phyloP scores from a whole-genome alignment of 2,888 invertebrate species.

The Agelastica alni region DNA sequence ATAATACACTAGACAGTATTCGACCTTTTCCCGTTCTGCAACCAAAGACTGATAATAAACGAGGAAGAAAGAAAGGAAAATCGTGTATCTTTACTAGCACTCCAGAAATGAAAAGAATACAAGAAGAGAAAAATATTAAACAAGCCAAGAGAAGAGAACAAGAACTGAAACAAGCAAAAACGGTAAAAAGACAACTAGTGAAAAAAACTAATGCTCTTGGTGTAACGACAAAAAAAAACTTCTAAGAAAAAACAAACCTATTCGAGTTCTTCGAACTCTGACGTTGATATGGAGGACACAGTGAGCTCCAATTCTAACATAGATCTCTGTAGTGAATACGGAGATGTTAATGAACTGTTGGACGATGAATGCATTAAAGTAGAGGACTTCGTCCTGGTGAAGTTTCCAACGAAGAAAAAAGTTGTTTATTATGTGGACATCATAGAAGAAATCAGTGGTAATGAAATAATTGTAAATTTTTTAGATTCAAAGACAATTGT shows the following conservation, averaged over 20 bases:
- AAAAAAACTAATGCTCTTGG: too few species aligned
- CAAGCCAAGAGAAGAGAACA: not conserved
- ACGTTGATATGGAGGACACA: too few species aligned
- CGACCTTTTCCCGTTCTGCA: constrained; percentile 4
- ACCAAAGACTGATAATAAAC: not conserved
- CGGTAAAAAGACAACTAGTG: not conserved
- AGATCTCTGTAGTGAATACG: not conserved
- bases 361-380: not conserved
- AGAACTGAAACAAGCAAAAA: not conserved
- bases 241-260: not conserved
- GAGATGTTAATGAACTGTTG: not conserved
- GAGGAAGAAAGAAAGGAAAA: constrained; percentile 14
- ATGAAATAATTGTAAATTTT: too few species aligned
- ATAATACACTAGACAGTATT: constrained; percentile 2
- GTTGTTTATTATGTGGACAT: not conserved
- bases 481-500: not conserved
- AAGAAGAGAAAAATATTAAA: not conserved
- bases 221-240: too few species aligned
- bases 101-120: constrained; percentile 10
- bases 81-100: constrained; percentile 13
- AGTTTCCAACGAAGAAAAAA: not conserved
- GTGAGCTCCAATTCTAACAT: not conserved
- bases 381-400: not conserved
- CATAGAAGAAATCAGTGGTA: too few species aligned
- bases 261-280: not conserved